Evolutionary conservation across 2,113 vertebrate species (phyloP), one percentile per base, ranked within the genome.

Genomic region (Gyps fulvus): DNA sequence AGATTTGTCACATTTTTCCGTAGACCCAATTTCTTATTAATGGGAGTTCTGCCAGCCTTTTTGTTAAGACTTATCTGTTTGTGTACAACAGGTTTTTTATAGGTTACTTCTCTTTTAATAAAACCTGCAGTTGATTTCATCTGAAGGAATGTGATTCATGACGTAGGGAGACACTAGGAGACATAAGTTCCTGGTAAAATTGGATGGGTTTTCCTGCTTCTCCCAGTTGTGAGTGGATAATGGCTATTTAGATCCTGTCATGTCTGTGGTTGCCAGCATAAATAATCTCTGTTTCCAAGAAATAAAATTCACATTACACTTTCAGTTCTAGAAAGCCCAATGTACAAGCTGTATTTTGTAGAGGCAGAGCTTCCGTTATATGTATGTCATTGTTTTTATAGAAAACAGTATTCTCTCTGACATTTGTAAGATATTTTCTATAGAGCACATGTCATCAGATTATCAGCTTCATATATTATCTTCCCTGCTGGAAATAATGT

Each of bases 161-260:
- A 50, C 55, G 90, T 82, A 83, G 74, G 63, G 78, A 95, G 71
- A 83, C 71, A 77, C 82, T 43, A 70, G 82, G 74, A 88, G 36
- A 93, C 87, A 32, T 66, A 95, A 89, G 83, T 96, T 94, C 90
- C 91, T 90, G 65, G 83, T 83, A 94, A 96, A 96, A 91, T 81
- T 95, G 89, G 67, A 86, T 89, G 32, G 18, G 13, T 83, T 95
- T 96, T 93, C 88, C 83, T 94, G 54, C 74, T 94, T 92, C 67
- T 86, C 89, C 65, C 74, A 54, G 47, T 66, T 89, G 66, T 50
- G 84, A 94, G 90, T 88, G 72, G 74, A 80, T 94, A 93, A 87
- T 72, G 61, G 85, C 76, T 83, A 86, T 96, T 89, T 89, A 94
- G 90, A 87, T 95, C 74, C 93, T 91, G 61, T 87, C 87, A 69